Base-by-base conservation (phyloP, 2,888 invertebrate species). In the Sthenelais limicola region DNA sequence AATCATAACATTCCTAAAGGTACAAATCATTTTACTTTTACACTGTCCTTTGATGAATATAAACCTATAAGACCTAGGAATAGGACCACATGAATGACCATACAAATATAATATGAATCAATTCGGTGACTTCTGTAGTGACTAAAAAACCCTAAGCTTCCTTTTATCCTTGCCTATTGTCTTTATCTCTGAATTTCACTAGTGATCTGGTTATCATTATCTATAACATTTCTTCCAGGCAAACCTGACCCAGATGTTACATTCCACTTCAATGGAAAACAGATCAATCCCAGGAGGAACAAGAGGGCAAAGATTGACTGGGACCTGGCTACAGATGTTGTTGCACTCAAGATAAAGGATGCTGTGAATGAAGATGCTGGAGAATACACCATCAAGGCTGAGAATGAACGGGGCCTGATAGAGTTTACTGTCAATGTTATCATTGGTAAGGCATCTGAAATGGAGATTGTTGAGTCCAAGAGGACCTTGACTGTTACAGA, bases 261-360 rank as follows among this genome's bases (percentile, higher is more conserved):
- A 56, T 88, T 87, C 87, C 74, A 77, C 52, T 80, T 80, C 38
- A 79, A 82, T 71, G 83, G 81, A 0, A 71, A 77, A 30, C 69
- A 66, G 7, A 51, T 81, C 28, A n/a, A n/a, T n/a, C 71, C 77
- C 7, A 78, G 76, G 38, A 70, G 56, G 35, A 21, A 74, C 38
- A 33, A 33, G 3, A 49, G 72, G 21, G 67, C 48, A 1, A 2
- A 12, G 1, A 28, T 67, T 2, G 32, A 48, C 49, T 67, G 67
- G 67, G 18, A 47, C 48, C 43, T 67, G 49, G 30, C 43, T 5
- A 67, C 67, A 1, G 67, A 67, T 26, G 12, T 48, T 32, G 30
- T 48, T 43, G 43, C 30, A 1, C 49, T 67, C 7, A 28, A 48
- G 21, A 67, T 67, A 33, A 15, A 48, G 12, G 30, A 67, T 2